Conservation (phyloP, 2,888 invertebrate genomes). For the Diplazon laetatorius region DNA sequence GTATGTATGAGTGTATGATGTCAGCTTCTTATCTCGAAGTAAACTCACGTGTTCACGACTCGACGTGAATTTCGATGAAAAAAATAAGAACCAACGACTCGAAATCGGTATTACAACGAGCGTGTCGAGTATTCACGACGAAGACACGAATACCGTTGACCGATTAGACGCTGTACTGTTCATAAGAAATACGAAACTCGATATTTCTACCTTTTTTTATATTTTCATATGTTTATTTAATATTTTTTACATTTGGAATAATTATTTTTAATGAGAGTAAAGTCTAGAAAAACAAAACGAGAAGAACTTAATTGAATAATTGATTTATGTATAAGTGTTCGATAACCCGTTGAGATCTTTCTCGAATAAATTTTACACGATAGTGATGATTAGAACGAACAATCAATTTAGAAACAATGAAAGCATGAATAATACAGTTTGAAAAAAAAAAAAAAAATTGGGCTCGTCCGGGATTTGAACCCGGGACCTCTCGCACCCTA, state of each 20-base stretch:
- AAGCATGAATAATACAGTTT: not conserved
- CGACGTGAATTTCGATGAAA: conserved; percentile 52
- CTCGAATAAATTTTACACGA: no score
- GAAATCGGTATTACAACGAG: conserved; percentile 28
- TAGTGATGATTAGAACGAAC: no score
- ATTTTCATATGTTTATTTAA: no score
- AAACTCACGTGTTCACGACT: conserved; percentile 43
- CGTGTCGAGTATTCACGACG: conserved; percentile 46
- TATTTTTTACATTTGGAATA: no score
- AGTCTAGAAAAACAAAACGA: no score
- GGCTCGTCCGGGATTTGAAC: conserved; percentile 75
- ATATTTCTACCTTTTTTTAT: no score
- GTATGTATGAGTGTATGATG: not conserved
- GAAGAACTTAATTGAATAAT: no score
- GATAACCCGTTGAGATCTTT: no score
- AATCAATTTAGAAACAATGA: no score
- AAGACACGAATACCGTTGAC: conserved; percentile 33
- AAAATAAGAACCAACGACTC: conserved; percentile 41
- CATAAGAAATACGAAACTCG: not conserved
- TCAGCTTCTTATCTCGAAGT: conserved; percentile 42
- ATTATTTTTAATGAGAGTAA: no score
- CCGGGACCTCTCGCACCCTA: conserved; percentile 85
- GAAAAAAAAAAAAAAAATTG: conserved; percentile 60
- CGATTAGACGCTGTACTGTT: not conserved
- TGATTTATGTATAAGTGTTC: no score